Percentiles rank a stretch among this genome's conserved stretches.
Evolutionary conservation across 2,888 invertebrate genomes (phyloP).

Genomic region (Temnothorax unifasciatus): DNA sequence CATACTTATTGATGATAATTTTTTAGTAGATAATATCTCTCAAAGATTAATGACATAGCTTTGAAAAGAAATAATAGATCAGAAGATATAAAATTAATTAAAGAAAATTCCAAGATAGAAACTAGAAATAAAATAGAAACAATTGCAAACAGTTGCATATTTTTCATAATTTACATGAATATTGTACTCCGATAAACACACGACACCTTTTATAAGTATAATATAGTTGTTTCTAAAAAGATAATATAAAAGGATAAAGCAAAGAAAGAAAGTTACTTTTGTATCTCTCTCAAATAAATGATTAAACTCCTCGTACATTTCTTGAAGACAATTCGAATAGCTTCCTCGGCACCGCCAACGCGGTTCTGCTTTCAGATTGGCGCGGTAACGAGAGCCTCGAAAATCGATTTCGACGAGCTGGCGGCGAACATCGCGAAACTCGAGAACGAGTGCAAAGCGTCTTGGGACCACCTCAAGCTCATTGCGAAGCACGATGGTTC

Average conservation of each 20-base stretch:
- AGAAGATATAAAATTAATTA: neutral
- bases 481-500: conserved; percentile 98
- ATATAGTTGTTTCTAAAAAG: neutral
- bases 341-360: conserved; percentile 6
- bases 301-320: neutral
- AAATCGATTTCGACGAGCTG: conserved; percentile 98
- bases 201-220: neutral
- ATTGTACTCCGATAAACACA: neutral
- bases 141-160: neutral
- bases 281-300: neutral
- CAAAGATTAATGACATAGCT: neutral
- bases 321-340: conserved; percentile 14
- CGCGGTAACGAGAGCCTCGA: conserved; percentile 95
- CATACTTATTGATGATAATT: neutral
- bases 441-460: conserved; percentile 98
- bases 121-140: neutral
- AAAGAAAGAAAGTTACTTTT: neutral
- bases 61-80: neutral
- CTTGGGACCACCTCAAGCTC: conserved; percentile 98
- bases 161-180: neutral
- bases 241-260: neutral
- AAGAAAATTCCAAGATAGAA: neutral
- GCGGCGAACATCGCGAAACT: conserved; percentile 94
- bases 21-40: neutral
- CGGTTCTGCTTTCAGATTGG: conserved; percentile 89